A percentile compares a stretch with the other conserved stretches of the same genome.
Evolutionary conservation across 2,113 vertebrate species (phyloP).

Genomic region (Anolis sagrei): DNA sequence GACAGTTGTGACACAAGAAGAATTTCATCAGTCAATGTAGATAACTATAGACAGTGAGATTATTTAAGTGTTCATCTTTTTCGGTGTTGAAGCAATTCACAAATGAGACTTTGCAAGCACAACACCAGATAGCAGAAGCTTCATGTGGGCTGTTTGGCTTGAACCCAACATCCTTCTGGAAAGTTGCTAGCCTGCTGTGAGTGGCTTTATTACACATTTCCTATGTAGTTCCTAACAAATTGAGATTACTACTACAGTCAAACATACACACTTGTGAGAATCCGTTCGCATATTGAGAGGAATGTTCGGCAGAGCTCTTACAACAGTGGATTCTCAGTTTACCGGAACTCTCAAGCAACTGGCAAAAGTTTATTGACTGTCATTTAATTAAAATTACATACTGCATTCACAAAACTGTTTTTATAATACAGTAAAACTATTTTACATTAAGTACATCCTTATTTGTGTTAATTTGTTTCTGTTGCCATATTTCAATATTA

Average conservation of each 20-base stretch:
- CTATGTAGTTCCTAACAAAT: background rate
- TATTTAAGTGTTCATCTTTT: constrained; percentile 46
- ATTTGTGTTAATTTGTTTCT: too few relatives aligned
- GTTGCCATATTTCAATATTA: too few relatives aligned
- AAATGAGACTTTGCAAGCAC: constrained; percentile 59
- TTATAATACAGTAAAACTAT: too few relatives aligned
- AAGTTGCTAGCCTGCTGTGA: constrained; percentile 48
- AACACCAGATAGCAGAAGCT: constrained; percentile 60
- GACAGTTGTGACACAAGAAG: constrained; percentile 15
- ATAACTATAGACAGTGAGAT: constrained; percentile 26
- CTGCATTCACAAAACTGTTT: too few relatives aligned
- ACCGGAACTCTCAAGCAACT: too few relatives aligned
- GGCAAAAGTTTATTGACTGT: too few relatives aligned
- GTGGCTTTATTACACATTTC: background rate
- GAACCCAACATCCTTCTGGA: constrained; percentile 50
- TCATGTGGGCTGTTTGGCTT: constrained; percentile 32
- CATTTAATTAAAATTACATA: too few relatives aligned
- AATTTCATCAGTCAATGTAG: constrained; percentile 26
- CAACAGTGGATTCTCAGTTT: too few relatives aligned
- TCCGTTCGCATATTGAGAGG: too few relatives aligned
- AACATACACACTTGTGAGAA: too few relatives aligned
- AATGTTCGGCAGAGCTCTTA: too few relatives aligned
- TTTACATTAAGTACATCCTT: too few relatives aligned
- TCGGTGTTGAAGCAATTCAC: constrained; percentile 51
- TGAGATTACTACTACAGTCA: background rate